phyloP scores from a whole-genome alignment of 2,113 vertebrate species.

The Microcebus jonahi region DNA sequence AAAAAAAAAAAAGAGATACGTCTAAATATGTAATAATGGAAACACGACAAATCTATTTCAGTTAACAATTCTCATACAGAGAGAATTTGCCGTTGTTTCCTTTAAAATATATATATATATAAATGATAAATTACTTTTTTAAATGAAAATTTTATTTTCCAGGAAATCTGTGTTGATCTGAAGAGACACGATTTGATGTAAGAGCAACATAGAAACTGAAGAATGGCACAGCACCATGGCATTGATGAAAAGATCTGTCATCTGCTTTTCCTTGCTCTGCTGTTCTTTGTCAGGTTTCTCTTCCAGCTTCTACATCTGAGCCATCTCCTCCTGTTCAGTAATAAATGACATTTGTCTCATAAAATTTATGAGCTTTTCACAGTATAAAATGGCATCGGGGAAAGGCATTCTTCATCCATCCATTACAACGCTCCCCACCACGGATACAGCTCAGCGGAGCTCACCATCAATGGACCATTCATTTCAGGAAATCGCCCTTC shows the following conservation, averaged over 20 bases:
- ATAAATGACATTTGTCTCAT: constrained; percentile 24
- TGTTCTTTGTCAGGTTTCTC: constrained; percentile 1
- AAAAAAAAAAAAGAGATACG: neutral
- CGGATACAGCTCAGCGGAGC: neutral
- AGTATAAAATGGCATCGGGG: neutral
- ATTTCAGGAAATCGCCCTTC: neutral
- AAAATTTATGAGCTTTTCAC: constrained; percentile 58
- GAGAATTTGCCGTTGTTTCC: neutral
- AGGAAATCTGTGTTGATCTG: constrained; percentile 38
- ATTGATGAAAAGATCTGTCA: neutral
- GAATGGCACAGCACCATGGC: accelerated
- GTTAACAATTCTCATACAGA: neutral
- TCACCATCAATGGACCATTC: neutral
- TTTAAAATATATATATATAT: neutral
- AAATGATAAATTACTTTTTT: constrained; percentile 35
- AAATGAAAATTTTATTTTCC: constrained; percentile 46
- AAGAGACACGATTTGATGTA: neutral
- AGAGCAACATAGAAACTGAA: neutral
- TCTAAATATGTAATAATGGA: neutral
- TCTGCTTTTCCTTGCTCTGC: neutral
- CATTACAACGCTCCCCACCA: neutral
- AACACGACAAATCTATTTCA: constrained; percentile 13
- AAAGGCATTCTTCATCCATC: neutral
- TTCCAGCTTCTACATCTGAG: constrained; percentile 29
- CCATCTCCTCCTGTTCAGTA: constrained; percentile 13